Percentiles rank a stretch among this genome's conserved stretches.
Evolutionary conservation across 2,113 vertebrate species (phyloP).

Genomic region (Xyliphius kryptos): DNA sequence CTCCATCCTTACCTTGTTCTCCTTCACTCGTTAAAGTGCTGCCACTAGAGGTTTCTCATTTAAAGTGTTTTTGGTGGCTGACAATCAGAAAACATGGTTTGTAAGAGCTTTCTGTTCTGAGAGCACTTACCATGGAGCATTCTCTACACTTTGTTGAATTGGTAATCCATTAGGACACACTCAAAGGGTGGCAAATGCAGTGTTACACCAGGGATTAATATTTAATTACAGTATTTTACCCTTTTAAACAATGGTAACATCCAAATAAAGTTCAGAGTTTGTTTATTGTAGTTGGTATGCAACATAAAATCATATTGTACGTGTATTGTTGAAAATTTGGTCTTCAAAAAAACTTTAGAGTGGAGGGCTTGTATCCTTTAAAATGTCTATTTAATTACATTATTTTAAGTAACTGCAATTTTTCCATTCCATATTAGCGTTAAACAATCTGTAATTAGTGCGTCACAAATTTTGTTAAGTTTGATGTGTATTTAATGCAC

Average conservation of each 20-base stretch:
- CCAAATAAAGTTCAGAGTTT: too few species aligned
- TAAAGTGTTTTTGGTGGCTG: conserved; percentile 26
- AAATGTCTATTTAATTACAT: too few species aligned
- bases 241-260: background rate
- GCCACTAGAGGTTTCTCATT: conserved; percentile 18
- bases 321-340: too few species aligned
- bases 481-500: too few species aligned
- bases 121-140: conserved; percentile 20
- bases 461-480: too few species aligned
- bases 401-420: too few species aligned
- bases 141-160: background rate
- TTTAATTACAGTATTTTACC: conserved; percentile 4
- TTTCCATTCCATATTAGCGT: too few species aligned
- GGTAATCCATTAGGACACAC: conserved; percentile 23
- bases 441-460: too few species aligned
- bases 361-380: too few species aligned
- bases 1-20: background rate
- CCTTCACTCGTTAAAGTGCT: conserved; percentile 7
- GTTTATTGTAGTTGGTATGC: too few species aligned
- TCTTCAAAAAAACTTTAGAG: too few species aligned
- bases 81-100: conserved; percentile 21
- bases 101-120: conserved; percentile 14
- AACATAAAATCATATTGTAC: too few species aligned
- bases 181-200: conserved; percentile 1
- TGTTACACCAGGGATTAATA: background rate